Conservation (phyloP, 1,140 invertebrate species). For the Proctacanthus coquilletti region DNA sequence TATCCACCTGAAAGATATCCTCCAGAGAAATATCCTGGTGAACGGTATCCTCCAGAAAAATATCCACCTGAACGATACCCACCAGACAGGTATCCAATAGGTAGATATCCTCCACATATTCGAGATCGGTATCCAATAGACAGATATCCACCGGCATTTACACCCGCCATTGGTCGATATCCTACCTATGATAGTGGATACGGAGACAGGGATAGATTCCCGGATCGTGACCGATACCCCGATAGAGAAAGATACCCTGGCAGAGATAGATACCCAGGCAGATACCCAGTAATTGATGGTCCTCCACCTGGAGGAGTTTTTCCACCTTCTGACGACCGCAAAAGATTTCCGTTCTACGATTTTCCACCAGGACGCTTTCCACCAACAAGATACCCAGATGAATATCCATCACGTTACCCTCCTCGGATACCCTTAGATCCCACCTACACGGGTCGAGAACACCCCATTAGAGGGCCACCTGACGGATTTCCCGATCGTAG, state of each 20-base stretch:
- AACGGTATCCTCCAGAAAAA: constrained; percentile 13
- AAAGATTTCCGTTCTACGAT: constrained; percentile 10
- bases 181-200: constrained; percentile 10
- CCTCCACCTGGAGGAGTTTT: constrained; percentile 16
- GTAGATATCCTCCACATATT: constrained; percentile 8
- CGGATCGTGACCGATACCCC: constrained; percentile 21
- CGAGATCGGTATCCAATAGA: constrained; percentile 29
- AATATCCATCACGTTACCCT: constrained; percentile 24
- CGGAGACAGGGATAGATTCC: constrained; percentile 9
- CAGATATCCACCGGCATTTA: constrained; percentile 23
- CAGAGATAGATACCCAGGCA: constrained; percentile 32
- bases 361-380: constrained; percentile 20
- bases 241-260: constrained; percentile 19
- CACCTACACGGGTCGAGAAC: constrained; percentile 22
- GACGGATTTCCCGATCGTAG: constrained; percentile 26
- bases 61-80: neutral
- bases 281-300: constrained; percentile 25
- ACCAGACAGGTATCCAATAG: constrained; percentile 1
- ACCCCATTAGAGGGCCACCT: constrained; percentile 13
- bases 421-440: constrained; percentile 13
- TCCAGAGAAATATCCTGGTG: constrained; percentile 13
- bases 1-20: constrained; percentile 20
- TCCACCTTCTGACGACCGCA: constrained; percentile 21
- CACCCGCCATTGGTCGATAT: constrained; percentile 18
- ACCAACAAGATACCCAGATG: constrained; percentile 32